Conservation (phyloP, 2,113 vertebrate species). For the Myiozetetes cayanensis region DNA sequence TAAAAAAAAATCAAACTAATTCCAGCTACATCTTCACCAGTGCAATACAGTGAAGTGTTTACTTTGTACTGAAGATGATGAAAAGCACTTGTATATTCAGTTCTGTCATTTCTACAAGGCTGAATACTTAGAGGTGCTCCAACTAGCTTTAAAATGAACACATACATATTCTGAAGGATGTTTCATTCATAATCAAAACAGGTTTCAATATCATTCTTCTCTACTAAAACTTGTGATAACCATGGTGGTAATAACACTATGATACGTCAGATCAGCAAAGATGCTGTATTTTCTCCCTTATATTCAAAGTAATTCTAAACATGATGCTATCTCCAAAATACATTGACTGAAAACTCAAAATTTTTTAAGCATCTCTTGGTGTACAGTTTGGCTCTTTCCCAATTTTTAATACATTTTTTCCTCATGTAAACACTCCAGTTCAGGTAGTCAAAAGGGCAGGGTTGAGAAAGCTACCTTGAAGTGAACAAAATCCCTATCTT, state of each 20-base stretch:
- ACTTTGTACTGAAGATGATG: background rate
- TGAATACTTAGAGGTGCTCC: background rate
- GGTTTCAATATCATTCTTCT: background rate
- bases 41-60: background rate
- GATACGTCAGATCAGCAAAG: background rate
- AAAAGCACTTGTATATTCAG: background rate
- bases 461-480: background rate
- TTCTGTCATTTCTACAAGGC: background rate
- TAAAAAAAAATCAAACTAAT: background rate
- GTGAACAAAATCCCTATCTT: background rate
- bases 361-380: background rate
- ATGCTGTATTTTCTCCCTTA: background rate
- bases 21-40: background rate
- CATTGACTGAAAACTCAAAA: background rate
- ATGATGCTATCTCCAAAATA: background rate
- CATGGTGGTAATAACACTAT: background rate
- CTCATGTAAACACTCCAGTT: background rate
- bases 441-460: background rate
- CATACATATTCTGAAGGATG: background rate
- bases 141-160: background rate
- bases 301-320: background rate
- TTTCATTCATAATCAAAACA: background rate
- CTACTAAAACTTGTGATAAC: background rate
- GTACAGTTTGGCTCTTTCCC: background rate
- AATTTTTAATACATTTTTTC: background rate